Base-by-base conservation (phyloP, 2,113 vertebrate genomes). In the Saimiri boliviensis region DNA sequence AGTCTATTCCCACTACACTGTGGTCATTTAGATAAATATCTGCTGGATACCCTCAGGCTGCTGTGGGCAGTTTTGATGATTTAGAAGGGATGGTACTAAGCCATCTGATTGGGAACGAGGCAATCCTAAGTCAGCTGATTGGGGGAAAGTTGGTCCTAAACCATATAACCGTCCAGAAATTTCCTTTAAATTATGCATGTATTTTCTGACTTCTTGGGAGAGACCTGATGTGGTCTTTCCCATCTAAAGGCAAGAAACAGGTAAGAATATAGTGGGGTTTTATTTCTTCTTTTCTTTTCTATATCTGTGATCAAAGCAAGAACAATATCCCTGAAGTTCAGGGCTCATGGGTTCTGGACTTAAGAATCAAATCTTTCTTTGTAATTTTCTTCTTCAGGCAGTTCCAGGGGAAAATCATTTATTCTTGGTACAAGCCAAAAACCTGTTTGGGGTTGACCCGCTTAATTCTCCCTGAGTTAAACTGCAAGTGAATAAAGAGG, bases 381-480 rank as follows among this genome's bases (percentile, higher is more conserved):
- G 60, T 92, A 83, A 91, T 85, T 97, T 91, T 94, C 47, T 92
- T 98, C 91, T 93, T 52, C 63, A 88, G 85, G 79, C 8, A 45
- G 56, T 96, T 96, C 52, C 49, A 86, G 42, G n/a, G 81, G 73
- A 88, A 94, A 97, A 81, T 89, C 37, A 92, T 80, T 97, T 96
- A 93, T 96, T 93, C 92, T 66, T 52, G 60, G 83, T 91, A 66
- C 83, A 95, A 94, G 63, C 87, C 74, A 89, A 94, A 90, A 93
- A 81, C 80, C 87, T 90, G 80, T 97, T 97, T 96, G 89, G 70
- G 45, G 94, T 89, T 94, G 93, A 95, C 91, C 94, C 74, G 86
- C 89, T 93, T 97, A 97, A 96, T 97, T 96, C 79, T 97, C 89
- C 58, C 35, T 37, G 74, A 96, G 83, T 96, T 97, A 87, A 92